Percentiles rank a stretch among this genome's conserved stretches.
These are phyloP conservation scores for Tor tambroides DNA, from an alignment of 2,113 vertebrate genomes.

Conservation along the genomic window DNA sequence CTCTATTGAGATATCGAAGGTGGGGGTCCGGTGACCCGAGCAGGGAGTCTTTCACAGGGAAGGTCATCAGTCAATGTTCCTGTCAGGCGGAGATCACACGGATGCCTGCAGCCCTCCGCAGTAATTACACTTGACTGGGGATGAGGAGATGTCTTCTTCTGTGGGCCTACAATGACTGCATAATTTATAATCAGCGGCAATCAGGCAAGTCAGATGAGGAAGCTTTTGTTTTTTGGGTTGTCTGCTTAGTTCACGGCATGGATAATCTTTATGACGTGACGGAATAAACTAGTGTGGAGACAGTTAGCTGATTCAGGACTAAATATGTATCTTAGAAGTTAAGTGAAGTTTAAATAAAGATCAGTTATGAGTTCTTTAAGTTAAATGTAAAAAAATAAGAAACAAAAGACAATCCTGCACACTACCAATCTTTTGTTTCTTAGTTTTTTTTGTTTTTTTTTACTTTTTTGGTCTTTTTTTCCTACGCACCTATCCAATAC, in stretches of 20 bases:
- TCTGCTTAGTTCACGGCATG: constrained; percentile 40
- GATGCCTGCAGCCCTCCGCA: constrained; percentile 87
- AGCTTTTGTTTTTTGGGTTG: constrained; percentile 46
- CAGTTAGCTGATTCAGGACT: constrained; percentile 23
- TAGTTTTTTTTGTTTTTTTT: too few relatives aligned
- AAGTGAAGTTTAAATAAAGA: background rate
- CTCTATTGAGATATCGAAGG: constrained; percentile 91
- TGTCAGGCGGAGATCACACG: constrained; percentile 91
- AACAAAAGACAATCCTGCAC: too few relatives aligned
- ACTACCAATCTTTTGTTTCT: too few relatives aligned
- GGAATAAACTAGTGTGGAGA: background rate
- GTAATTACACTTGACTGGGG: constrained; percentile 98
- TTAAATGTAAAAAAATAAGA: too few relatives aligned
- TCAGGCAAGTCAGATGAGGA: constrained; percentile 73
- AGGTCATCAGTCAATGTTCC: constrained; percentile 98
- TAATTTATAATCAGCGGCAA: constrained; percentile 96
- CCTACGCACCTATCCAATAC: too few relatives aligned
- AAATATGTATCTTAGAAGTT: constrained; percentile 42
- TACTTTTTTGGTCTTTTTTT: too few relatives aligned
- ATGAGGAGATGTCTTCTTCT: constrained; percentile 98
- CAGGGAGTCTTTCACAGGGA: constrained; percentile 83
- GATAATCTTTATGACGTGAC: constrained; percentile 40
- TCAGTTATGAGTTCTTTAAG: background rate
- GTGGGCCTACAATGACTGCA: constrained; percentile 94
- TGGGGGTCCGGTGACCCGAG: constrained; percentile 81